Evolutionary conservation across 2,113 vertebrate genomes (phyloP), one percentile per base, ranked within the genome.

Genomic region (Asarcornis scutulata): DNA sequence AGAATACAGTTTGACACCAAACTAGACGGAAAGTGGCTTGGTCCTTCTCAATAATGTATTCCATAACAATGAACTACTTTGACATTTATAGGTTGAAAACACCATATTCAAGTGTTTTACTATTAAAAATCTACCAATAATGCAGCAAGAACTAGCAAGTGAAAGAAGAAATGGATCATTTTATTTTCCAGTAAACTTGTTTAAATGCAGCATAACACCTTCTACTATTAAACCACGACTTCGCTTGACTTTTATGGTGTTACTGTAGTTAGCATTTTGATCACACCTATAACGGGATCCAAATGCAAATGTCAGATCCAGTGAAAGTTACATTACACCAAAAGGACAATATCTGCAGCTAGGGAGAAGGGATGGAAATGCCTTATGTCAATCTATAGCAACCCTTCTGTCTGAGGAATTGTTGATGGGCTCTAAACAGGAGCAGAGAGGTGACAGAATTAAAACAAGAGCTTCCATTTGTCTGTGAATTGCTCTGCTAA

Each of bases 401-500:
- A 58, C 34, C 11, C 40, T 89, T 87, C 89, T 75, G 8, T 59
- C 83, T 71, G 40, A 0, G 0, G 56, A 78, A 79, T 40, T n/a
- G 26, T 46, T 69, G 80, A 84, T 73, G 27, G 60, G 26, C 36
- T 93, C 74, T 86, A 48, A 85, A 66, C 42, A 62, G 76, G 83
- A 67, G 79, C 76, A 89, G 44, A 62, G 68, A 82, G 69, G 59
- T 83, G 75, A 64, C 89, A 62, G 64, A 89, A 74, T 83, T 73
- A 89, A 86, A 95, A 68, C 23, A 52, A 86, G 66, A 74, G 12
- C 31, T 83, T 86, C 25, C 34, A 85, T 93, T 93, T 90, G 58
- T 56, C 72, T 82, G 50, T 55, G 29, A 79, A 91, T 81, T 89
- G 82, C 66, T 80, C 83, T 82, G 72, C 92, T 96, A 83, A 95